These are phyloP conservation scores for Alosa alosa DNA, from an alignment of 2,113 vertebrate genomes.

Conservation along the genomic window DNA sequence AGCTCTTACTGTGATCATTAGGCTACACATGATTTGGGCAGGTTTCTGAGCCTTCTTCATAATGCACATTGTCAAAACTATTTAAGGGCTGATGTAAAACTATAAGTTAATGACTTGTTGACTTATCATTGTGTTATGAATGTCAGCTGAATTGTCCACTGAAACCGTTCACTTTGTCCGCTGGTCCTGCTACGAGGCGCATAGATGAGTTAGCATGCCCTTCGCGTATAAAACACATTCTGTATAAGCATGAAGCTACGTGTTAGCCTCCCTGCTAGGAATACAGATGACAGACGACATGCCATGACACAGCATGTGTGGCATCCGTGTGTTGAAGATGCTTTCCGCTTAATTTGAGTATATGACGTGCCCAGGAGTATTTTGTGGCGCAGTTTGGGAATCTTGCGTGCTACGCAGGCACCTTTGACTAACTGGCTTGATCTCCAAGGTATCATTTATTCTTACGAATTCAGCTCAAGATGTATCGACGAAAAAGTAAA, in stretches of 20 bases:
- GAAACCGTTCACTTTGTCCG: not conserved
- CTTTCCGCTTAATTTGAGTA: not conserved
- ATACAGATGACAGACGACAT: not conserved
- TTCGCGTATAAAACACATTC: not conserved
- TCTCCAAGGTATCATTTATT: not conserved
- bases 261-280: not conserved
- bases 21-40: not conserved
- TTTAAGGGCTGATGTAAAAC: not conserved
- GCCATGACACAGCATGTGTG: not conserved
- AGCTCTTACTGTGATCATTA: too few relatives aligned
- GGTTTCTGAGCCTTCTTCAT: not conserved
- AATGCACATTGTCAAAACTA: not conserved
- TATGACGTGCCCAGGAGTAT: not conserved
- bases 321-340: not conserved
- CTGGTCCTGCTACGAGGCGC: not conserved
- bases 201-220: not conserved
- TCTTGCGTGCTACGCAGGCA: not conserved
- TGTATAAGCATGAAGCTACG: not conserved
- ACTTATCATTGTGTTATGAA: not conserved
- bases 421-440: not conserved
- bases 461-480: not conserved
- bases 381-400: constrained; percentile 1
- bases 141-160: not conserved
- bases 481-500: not conserved
- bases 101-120: not conserved